Conservation (phyloP, 2,888 invertebrate genomes). For the Reticulitermes lucifugus region DNA sequence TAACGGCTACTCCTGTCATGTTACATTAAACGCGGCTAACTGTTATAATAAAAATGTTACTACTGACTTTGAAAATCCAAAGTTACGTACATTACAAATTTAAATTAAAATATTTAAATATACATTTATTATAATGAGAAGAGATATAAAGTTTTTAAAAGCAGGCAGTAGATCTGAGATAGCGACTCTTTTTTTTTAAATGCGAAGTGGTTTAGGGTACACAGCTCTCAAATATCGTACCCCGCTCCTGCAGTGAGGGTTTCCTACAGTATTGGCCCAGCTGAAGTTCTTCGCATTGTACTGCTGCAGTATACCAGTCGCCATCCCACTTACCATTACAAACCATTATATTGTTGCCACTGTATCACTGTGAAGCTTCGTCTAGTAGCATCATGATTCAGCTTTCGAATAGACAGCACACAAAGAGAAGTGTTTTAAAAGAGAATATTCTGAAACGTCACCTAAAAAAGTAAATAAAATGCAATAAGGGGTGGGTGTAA, state of each 20-base stretch:
- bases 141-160: too few relatives aligned
- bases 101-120: too few relatives aligned
- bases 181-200: too few relatives aligned
- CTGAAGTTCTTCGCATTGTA: not conserved
- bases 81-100: too few relatives aligned
- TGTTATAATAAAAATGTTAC: too few relatives aligned
- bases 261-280: not conserved
- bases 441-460: constrained; percentile 7
- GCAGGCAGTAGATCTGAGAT: too few relatives aligned
- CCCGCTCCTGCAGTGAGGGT: not conserved
- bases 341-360: constrained; percentile 26
- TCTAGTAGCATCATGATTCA: constrained; percentile 31
- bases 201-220: too few relatives aligned
- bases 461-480: constrained; percentile 32
- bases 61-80: too few relatives aligned
- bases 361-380: not conserved
- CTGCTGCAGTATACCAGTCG: not conserved
- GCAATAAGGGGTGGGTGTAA: constrained; percentile 17
- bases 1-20: too few relatives aligned
- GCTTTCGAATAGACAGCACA: constrained; percentile 7
- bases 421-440: constrained; percentile 25
- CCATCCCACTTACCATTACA: constrained; percentile 13
- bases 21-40: too few relatives aligned
- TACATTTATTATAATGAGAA: too few relatives aligned
- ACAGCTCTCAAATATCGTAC: not conserved